phyloP scores from a whole-genome alignment of 2,888 invertebrate genomes.

The Creontiades dilutus region DNA sequence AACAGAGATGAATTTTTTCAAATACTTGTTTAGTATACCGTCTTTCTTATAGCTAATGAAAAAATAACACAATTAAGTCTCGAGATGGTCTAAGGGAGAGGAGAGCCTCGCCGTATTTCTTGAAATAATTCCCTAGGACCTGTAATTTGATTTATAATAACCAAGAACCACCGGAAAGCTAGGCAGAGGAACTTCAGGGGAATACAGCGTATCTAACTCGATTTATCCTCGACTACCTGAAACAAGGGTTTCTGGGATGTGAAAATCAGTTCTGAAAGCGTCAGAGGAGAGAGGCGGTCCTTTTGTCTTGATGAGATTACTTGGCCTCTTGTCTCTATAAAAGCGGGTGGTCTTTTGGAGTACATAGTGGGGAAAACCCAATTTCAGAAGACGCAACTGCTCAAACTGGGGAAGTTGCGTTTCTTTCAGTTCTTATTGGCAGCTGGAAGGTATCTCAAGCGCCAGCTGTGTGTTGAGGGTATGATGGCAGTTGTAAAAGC shows the following conservation, averaged over 20 bases:
- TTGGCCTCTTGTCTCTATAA: neutral
- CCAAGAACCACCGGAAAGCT: constrained; percentile 9
- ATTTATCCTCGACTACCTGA: constrained; percentile 10
- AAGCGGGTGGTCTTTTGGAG: neutral
- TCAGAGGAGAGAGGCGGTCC: neutral
- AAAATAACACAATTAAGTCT: neutral
- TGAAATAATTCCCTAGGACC: neutral
- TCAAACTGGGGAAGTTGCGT: neutral
- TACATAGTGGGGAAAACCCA: neutral
- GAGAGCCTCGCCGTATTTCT: neutral
- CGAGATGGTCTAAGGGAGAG: neutral
- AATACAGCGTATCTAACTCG: constrained; percentile 10
- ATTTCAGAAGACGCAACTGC: neutral
- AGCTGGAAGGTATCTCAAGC: neutral
- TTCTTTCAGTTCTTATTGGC: neutral
- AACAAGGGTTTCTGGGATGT: constrained; percentile 1
- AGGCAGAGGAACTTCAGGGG: neutral
- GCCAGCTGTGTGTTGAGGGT: no score
- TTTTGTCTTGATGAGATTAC: constrained; percentile 13
- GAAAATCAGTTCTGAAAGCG: constrained; percentile 7
- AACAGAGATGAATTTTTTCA: no score
- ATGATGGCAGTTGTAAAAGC: no score
- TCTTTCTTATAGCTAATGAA: neutral
- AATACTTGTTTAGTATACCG: neutral
- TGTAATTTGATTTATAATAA: constrained; percentile 7